Conservation (phyloP, 2,888 invertebrate genomes). For the Chalcis sispes region DNA sequence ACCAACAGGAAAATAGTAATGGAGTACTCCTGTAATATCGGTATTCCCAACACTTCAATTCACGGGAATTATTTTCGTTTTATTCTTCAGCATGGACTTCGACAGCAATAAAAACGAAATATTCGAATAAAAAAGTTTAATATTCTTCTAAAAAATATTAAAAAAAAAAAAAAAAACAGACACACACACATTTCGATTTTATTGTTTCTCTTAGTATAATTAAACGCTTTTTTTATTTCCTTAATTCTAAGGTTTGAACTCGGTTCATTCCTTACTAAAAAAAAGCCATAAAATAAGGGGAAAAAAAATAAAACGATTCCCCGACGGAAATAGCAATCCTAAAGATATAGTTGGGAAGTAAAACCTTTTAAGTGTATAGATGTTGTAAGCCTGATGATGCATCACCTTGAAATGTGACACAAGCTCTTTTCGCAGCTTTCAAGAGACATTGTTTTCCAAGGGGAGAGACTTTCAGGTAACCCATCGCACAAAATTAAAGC, state of each 20-base stretch:
- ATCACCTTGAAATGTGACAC: constrained; percentile 13
- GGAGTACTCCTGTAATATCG: neutral
- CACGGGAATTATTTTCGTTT: neutral
- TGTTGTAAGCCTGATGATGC: too few species aligned
- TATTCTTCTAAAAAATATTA: neutral
- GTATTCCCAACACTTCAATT: neutral
- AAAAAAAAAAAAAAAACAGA: too few species aligned
- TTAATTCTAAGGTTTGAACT: neutral
- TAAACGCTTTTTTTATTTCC: constrained; percentile 27
- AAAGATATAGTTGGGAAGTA: too few species aligned
- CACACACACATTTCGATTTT: constrained; percentile 17
- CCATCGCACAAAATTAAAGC: constrained; percentile 29
- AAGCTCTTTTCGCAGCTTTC: neutral
- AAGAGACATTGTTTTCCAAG: constrained; percentile 15
- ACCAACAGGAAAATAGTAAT: too few species aligned
- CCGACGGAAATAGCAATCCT: constrained; percentile 12
- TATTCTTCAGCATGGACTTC: neutral
- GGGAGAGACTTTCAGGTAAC: neutral
- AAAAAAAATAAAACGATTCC: too few species aligned
- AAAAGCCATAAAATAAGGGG: too few species aligned
- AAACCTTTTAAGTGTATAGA: too few species aligned
- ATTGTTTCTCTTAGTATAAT: constrained; percentile 20
- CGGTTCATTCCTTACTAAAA: constrained; percentile 1
- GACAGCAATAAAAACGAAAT: neutral
- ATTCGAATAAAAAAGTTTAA: constrained; percentile 7